Base-by-base conservation (phyloP, 2,888 invertebrate species). In the Sipha maydis region DNA sequence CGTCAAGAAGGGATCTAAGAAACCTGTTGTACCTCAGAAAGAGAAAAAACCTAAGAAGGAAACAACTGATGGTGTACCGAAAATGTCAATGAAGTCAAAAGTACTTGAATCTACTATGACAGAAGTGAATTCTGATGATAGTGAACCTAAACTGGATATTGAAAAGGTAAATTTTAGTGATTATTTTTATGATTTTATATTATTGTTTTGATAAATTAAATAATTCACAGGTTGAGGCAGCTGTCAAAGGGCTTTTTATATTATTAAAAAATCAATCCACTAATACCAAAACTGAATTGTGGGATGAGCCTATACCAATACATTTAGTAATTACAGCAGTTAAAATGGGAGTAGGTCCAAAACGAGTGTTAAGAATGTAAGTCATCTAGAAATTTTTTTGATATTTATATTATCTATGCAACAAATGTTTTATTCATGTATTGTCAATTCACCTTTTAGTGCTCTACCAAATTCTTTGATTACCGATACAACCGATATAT, bases 401-500 rank as follows among this genome's bases (percentile, higher is more conserved):
- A 5, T 21, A 25, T 78, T 28, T 48, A 34, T 77, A 38, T 38
- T n/a, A 41, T 28, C 8, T 80, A 48, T 54, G 5, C 5, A 3
- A 61, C 0, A 28, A 69, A 69, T 1, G 11, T 4, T 9, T 25
- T 9, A 69, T 8, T 69, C 31, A 38, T 73, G 31, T 38, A 38
- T 3, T 31, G 78, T 56, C 38, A 69, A 17, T 61, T 34, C 25
- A 54, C 31, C 28, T 75, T 34, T 0, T 85, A 90, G 90, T 69
- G 83, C 89, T 21, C 90, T 95, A 17, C 94, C 95, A 80, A 93
- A 96, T 91, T 93, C 94, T 3, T 92, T 96, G 75, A 92, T 94
- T n/a, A 93, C 94, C 61, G 93, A 94, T 3, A 93, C 94, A 4
- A 94, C 95, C 89, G 96, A 96, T 90, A 93, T 97, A 38, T 96